phyloP scores from a whole-genome alignment of 2,113 vertebrate species.

The Cariama cristata region DNA sequence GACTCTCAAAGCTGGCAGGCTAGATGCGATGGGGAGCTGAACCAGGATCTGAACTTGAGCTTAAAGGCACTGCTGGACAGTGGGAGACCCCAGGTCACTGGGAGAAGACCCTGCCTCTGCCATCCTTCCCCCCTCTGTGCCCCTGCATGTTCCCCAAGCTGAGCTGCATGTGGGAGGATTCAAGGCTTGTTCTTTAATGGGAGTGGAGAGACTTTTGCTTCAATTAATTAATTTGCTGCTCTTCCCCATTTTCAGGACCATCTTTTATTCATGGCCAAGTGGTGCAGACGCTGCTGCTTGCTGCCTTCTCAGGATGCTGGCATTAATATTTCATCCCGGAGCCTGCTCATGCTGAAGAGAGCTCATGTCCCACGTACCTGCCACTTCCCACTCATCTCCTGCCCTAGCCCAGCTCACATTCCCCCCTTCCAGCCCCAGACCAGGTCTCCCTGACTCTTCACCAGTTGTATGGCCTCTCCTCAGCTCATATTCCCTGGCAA shows the following conservation, averaged over 20 bases:
- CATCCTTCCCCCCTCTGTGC: not conserved
- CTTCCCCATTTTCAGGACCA: constrained; percentile 63
- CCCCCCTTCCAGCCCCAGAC: not conserved
- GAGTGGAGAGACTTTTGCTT: constrained; percentile 59
- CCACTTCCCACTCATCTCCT: not conserved
- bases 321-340: constrained; percentile 76
- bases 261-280: constrained; percentile 79
- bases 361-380: not conserved
- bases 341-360: not conserved
- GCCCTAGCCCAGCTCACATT: not conserved
- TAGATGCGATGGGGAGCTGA: not conserved
- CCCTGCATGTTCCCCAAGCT: not conserved
- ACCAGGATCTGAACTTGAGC: not conserved
- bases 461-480: not conserved
- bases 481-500: not conserved
- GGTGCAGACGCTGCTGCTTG: not conserved
- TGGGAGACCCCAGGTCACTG: not conserved
- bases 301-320: constrained; percentile 52
- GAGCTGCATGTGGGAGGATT: not conserved
- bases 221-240: constrained; percentile 79
- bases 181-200: constrained; percentile 18
- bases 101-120: not conserved
- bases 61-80: not conserved
- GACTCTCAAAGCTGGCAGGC: not conserved
- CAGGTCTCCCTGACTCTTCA: not conserved